These are phyloP conservation scores for Ursus arctos DNA, from an alignment of 2,113 vertebrate genomes.

Conservation along the genomic window DNA sequence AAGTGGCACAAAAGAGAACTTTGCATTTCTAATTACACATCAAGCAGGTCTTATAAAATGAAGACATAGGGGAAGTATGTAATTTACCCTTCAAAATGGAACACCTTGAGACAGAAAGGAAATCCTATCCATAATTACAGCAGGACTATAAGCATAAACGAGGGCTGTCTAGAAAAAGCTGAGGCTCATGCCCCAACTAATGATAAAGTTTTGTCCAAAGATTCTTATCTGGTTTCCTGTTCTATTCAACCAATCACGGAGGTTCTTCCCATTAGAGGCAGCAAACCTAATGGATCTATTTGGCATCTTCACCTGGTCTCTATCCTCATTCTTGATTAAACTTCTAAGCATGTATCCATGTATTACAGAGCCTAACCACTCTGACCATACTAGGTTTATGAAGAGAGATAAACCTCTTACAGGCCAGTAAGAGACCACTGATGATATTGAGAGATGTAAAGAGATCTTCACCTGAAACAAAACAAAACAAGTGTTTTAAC, in stretches of 20 bases:
- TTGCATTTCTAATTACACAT: background rate
- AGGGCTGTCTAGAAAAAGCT: background rate
- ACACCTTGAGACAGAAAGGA: background rate
- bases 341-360: background rate
- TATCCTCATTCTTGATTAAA: background rate
- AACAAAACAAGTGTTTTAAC: background rate
- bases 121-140: background rate
- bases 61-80: background rate
- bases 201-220: background rate
- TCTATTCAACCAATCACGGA: background rate
- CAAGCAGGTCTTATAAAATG: background rate
- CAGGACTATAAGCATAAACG: background rate
- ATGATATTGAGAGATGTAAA: background rate
- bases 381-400: background rate
- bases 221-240: background rate
- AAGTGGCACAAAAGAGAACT: background rate
- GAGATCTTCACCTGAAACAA: background rate
- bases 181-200: background rate
- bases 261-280: background rate
- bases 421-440: background rate
- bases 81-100: background rate
- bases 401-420: background rate
- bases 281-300: background rate
- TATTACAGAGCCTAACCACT: background rate
- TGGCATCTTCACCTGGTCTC: background rate